Conservation (phyloP, 1,140 invertebrate species). For the Macrocentrus cingulum region DNA sequence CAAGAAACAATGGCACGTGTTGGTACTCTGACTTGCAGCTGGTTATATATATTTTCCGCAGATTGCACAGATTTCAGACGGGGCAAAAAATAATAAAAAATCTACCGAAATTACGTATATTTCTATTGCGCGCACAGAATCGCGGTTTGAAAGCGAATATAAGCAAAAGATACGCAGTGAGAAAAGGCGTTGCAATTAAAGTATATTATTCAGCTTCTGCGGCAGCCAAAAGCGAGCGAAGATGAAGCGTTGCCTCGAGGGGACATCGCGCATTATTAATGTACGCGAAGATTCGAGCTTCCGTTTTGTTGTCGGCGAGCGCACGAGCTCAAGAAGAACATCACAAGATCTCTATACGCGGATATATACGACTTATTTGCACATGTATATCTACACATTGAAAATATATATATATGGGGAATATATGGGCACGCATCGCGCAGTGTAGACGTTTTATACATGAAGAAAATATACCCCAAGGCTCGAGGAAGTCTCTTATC, state of each 20-base stretch:
- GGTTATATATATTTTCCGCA: too few species aligned
- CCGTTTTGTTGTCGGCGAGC: constrained; percentile 36
- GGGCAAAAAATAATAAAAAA: too few species aligned
- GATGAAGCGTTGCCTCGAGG: constrained; percentile 58
- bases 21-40: not conserved
- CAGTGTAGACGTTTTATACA: not conserved
- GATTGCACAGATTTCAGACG: too few species aligned
- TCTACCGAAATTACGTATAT: not conserved
- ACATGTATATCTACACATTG: constrained; percentile 10
- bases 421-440: constrained; percentile 13
- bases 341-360: not conserved
- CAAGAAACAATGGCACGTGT: constrained; percentile 25
- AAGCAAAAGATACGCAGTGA: constrained; percentile 13
- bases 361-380: constrained; percentile 2
- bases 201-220: constrained; percentile 43
- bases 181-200: constrained; percentile 45
- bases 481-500: constrained; percentile 17
- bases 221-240: constrained; percentile 44
- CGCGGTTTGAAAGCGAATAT: not conserved
- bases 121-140: too few species aligned
- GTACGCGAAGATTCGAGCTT: constrained; percentile 55
- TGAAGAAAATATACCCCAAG: constrained; percentile 1
- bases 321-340: constrained; percentile 8
- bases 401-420: too few species aligned
- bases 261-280: constrained; percentile 58